Conservation (phyloP, 1,140 invertebrate species). For the Musca vetustissima region DNA sequence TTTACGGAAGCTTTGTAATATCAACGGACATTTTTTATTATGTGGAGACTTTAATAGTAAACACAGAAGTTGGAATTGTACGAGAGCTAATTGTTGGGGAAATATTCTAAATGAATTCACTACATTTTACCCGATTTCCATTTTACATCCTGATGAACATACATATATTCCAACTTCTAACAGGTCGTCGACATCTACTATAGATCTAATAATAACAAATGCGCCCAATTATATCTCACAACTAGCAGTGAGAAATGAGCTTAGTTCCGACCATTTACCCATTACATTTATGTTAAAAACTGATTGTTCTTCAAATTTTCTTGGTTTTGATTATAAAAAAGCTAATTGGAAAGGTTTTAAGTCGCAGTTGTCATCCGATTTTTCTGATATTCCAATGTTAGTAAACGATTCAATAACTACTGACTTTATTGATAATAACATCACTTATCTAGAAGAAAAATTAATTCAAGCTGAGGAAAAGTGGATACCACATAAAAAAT, state of each 20-base stretch:
- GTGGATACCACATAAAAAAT: not conserved
- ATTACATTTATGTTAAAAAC: not conserved
- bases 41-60: no score
- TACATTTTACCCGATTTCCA: not conserved
- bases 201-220: not conserved
- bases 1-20: no score
- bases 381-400: not conserved
- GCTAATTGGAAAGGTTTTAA: not conserved
- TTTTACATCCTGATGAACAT: not conserved
- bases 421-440: not conserved
- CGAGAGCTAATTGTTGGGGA: no score
- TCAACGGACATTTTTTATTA: no score
- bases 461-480: no score
- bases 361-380: no score
- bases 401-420: not conserved
- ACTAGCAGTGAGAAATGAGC: not conserved
- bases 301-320: not conserved
- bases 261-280: not conserved
- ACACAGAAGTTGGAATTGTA: no score
- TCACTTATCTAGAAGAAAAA: no score
- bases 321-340: not conserved
- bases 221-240: not conserved
- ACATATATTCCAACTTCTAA: not conserved
- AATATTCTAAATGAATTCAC: not conserved
- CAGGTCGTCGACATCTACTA: not conserved